Conservation (phyloP, 2,888 invertebrate genomes). For the Gonocerus acuteangulatus region DNA sequence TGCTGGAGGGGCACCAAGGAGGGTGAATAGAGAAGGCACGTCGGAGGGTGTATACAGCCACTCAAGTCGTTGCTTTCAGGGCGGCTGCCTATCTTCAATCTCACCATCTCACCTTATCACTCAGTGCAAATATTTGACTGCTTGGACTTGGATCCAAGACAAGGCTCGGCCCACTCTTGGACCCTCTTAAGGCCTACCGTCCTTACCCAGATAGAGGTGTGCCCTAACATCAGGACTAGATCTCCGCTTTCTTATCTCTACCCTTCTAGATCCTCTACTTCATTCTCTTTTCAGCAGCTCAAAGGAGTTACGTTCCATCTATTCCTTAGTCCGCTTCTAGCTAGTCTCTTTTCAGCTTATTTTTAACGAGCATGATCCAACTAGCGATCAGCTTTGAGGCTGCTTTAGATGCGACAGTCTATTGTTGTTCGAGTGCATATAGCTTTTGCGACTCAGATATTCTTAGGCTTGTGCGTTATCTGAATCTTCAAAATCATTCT, state of each 20-base stretch:
- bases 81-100: conserved; percentile 12
- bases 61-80: conserved; percentile 16
- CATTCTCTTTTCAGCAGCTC: too few species aligned
- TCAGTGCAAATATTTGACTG: conserved; percentile 23
- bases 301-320: too few species aligned
- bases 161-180: neutral
- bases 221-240: conserved; percentile 1
- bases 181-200: conserved; percentile 8
- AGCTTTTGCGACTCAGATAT: too few species aligned
- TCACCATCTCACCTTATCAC: conserved; percentile 19
- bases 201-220: conserved; percentile 16
- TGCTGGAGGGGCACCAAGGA: neutral
- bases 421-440: too few species aligned
- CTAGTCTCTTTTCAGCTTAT: too few species aligned
- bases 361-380: too few species aligned
- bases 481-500: too few species aligned
- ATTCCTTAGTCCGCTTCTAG: too few species aligned
- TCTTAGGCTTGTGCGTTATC: too few species aligned
- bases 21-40: too few species aligned
- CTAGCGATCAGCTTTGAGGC: too few species aligned
- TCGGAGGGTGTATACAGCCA: conserved; percentile 3
- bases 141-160: conserved; percentile 3
- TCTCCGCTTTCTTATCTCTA: conserved; percentile 7
- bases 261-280: neutral
- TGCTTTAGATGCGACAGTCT: too few species aligned